phyloP scores from a whole-genome alignment of 2,797 vertebrate species.

The Notolepis coatsorum region DNA sequence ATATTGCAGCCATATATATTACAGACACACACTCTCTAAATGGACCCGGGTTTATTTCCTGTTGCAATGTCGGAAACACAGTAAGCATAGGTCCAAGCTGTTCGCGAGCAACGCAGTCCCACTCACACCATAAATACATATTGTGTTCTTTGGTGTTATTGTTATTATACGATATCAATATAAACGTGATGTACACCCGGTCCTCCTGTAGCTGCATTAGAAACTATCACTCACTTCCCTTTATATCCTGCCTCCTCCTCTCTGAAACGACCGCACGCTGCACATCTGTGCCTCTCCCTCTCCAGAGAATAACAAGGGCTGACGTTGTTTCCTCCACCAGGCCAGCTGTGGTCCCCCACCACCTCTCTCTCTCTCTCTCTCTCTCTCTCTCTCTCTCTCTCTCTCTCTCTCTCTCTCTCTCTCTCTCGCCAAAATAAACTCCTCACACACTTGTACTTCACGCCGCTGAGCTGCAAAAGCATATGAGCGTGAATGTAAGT shows the following conservation, averaged over 20 bases:
- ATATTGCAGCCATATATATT: too few relatives aligned
- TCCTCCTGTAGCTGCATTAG: constrained; percentile 24
- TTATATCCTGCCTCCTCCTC: constrained; percentile 30
- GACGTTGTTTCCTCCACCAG: constrained; percentile 32
- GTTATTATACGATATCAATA: too few relatives aligned
- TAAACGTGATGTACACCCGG: too few relatives aligned
- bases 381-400: background rate
- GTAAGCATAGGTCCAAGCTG: too few relatives aligned
- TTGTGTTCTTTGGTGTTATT: too few relatives aligned
- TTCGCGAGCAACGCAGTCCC: too few relatives aligned
- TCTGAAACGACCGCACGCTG: constrained; percentile 17
- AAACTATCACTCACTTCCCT: constrained; percentile 42
- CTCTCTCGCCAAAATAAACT: constrained; percentile 14
- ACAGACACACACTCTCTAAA: too few relatives aligned
- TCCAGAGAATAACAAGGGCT: constrained; percentile 53
- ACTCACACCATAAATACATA: too few relatives aligned
- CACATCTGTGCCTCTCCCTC: constrained; percentile 63
- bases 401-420: background rate
- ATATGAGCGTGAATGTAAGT: background rate
- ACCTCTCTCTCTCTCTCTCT: too few relatives aligned
- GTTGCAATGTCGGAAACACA: too few relatives aligned
- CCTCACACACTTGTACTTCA: background rate
- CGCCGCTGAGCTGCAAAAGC: background rate
- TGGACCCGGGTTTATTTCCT: too few relatives aligned
- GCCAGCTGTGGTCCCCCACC: constrained; percentile 37